These are phyloP conservation scores for Siniperca undulata DNA, from an alignment of 2,797 vertebrate genomes.

Conservation along the genomic window DNA sequence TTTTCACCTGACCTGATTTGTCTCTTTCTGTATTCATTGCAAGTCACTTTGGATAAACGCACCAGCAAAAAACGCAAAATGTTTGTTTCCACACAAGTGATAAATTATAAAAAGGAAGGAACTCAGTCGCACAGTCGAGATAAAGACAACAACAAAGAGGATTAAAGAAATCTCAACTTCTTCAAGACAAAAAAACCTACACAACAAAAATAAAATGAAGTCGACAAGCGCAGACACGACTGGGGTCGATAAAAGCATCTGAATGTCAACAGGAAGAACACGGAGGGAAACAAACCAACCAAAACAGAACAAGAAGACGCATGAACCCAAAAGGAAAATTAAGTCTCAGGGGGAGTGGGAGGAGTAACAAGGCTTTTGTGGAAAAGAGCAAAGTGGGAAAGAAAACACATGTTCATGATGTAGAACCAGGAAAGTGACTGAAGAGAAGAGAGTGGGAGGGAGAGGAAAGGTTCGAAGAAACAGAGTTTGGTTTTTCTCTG, in stretches of 20 bases:
- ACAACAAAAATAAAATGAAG: neutral
- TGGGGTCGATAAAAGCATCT: neutral
- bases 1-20: neutral
- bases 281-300: neutral
- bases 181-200: neutral
- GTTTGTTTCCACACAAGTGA: constrained; percentile 18
- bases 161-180: constrained; percentile 32
- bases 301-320: neutral
- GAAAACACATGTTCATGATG: constrained; percentile 5
- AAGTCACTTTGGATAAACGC: neutral
- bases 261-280: neutral
- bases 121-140: neutral
- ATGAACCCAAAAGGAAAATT: neutral
- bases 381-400: neutral
- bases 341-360: neutral
- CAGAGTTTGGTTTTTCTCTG: neutral
- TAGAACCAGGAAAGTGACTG: neutral
- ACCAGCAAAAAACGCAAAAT: neutral
- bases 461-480: neutral
- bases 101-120: constrained; percentile 1
- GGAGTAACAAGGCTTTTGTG: neutral
- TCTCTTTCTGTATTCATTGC: neutral
- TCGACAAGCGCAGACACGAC: constrained; percentile 19
- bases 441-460: constrained; percentile 3
- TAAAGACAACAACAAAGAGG: constrained; percentile 37